phyloP scores from a whole-genome alignment of 2,888 invertebrate genomes.

The Odontocolon sp. region DNA sequence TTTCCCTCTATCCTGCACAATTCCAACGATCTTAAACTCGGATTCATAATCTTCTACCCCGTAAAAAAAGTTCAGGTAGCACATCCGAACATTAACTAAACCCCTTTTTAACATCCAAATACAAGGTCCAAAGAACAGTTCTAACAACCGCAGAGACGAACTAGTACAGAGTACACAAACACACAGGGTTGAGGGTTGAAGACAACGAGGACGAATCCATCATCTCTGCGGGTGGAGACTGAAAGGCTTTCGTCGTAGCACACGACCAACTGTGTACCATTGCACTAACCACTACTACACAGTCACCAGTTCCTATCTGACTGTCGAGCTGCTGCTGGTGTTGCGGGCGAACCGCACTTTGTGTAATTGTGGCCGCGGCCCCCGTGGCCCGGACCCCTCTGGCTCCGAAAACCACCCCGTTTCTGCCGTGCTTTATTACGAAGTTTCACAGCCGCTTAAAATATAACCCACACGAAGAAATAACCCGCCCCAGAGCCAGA shows the following conservation, averaged over 20 bases:
- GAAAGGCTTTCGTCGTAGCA: slow-evolving; percentile 57
- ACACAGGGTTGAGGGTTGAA: slow-evolving; percentile 45
- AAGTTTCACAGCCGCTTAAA: slow-evolving; percentile 73
- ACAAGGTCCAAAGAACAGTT: slow-evolving; percentile 9
- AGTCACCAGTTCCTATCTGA: slow-evolving; percentile 67
- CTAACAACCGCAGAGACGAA: slow-evolving; percentile 20
- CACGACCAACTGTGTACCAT: slow-evolving; percentile 47
- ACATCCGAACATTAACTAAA: too few species aligned
- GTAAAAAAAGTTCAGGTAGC: too few species aligned
- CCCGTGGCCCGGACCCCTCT: slow-evolving; percentile 70
- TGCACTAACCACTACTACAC: slow-evolving; percentile 61
- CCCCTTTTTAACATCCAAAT: not conserved
- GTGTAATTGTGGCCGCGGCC: slow-evolving; percentile 75
- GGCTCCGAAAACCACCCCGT: slow-evolving; percentile 69
- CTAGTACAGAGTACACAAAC: slow-evolving; percentile 36
- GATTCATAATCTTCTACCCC: too few species aligned
- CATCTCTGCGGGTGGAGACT: slow-evolving; percentile 54
- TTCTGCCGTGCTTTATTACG: slow-evolving; percentile 64
- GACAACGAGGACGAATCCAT: slow-evolving; percentile 59
- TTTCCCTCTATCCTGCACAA: too few species aligned
- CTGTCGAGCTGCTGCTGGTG: slow-evolving; percentile 44
- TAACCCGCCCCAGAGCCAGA: slow-evolving; percentile 23
- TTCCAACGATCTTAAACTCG: too few species aligned
- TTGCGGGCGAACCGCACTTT: slow-evolving; percentile 73
- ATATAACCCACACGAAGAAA: slow-evolving; percentile 65